Evolutionary conservation across 2,888 invertebrate species (phyloP).

Genomic region (Campoplex nolae): DNA sequence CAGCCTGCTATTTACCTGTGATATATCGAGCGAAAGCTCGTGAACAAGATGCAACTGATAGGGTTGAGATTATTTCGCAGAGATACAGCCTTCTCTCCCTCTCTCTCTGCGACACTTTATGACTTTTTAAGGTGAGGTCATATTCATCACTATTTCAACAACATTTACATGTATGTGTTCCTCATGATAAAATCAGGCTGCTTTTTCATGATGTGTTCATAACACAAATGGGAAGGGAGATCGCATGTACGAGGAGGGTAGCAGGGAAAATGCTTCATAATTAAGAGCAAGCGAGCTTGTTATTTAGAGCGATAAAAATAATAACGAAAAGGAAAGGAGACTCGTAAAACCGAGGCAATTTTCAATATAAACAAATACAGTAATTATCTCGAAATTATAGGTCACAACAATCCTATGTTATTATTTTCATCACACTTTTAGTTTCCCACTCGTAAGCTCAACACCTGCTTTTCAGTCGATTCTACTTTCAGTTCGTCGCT

Average conservation of each 20-base stretch:
- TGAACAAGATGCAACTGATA: slow-evolving; percentile 47
- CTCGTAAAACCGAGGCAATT: neutral
- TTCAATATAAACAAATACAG: slow-evolving; percentile 14
- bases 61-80: slow-evolving; percentile 30
- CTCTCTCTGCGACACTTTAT: neutral
- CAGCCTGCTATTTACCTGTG: neutral
- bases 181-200: neutral
- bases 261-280: neutral
- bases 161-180: neutral
- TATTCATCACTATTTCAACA: neutral
- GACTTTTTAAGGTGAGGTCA: slow-evolving; percentile 15
- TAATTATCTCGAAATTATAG: neutral
- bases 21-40: slow-evolving; percentile 40
- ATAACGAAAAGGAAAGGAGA: neutral
- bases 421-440: slow-evolving; percentile 14
- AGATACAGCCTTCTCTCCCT: slow-evolving; percentile 4
- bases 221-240: neutral
- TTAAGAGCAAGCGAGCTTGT: neutral
- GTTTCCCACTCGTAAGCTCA: neutral
- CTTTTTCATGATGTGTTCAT: neutral
- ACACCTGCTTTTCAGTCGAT: slow-evolving; percentile 4
- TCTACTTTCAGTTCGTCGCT: neutral
- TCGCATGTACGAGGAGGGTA: neutral
- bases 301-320: neutral
- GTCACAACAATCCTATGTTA: neutral